Base-by-base conservation (phyloP, 2,888 invertebrate species). In the Drosophila birchii region DNA sequence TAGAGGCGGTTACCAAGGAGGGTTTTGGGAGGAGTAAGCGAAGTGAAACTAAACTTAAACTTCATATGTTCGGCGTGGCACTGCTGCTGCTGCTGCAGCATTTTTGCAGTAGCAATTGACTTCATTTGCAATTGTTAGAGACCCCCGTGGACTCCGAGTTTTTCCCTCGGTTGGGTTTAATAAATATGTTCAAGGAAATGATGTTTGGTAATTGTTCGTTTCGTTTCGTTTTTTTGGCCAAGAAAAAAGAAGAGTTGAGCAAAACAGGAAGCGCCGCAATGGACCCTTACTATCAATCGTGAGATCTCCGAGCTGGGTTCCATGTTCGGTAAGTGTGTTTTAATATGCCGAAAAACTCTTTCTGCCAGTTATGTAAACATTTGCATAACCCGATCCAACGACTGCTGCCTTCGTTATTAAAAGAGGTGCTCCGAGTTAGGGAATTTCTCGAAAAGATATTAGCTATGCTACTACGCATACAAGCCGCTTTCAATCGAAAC, bases 181-280 rank as follows among this genome's bases (percentile, higher is more conserved):
- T 91, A 91, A 91, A 91, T 90, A 91, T 91, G 91, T 91, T 91
- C 85, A 82, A 91, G 91, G 91, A 91, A 91, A 91, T 90, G 89
- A 84, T 85, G 86, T 88, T 90, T 89, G 88, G 91, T 90, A 90
- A 90, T 90, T 90, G 91, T 90, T 90, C 82, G 90, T 32, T 67
- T 66, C 51, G 55, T 59, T 32, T 38, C 16, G 54, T 38, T 38
- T 34, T 39, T 39, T 49, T 36, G 54, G 51, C 34, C 34, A 6
- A 20, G 29, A 47, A 29, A 29, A 29, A 29, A n/a, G n/a, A 47
- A 54, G 59, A 64, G 55, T 68, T 56, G 62, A 58, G 64, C 63
- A 63, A 74, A 58, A 58, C 74, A 74, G 73, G 75, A 74, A 74
- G 39, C 59, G 61, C 57, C 68, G 44, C 51, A 49, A n/a, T 86